These are phyloP conservation scores for Micrasema longulum DNA, from an alignment of 1,140 invertebrate species.

Conservation along the genomic window DNA sequence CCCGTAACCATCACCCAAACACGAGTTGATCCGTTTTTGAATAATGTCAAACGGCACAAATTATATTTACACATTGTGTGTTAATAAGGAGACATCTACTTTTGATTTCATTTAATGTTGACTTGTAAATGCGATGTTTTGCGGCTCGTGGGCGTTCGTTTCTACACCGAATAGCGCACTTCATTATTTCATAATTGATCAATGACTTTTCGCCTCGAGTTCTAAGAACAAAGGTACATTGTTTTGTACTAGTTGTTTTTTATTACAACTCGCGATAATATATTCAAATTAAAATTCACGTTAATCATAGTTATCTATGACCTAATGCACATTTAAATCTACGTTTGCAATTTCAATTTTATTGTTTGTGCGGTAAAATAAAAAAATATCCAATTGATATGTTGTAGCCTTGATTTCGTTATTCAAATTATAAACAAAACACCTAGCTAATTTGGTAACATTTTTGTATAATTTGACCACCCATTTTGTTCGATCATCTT, in stretches of 20 bases:
- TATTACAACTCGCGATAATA: too few species aligned
- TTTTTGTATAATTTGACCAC: too few species aligned
- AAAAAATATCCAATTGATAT: not conserved
- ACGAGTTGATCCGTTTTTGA: slow-evolving; percentile 7
- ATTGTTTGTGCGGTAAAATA: not conserved
- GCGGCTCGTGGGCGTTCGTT: not conserved
- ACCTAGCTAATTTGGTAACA: too few species aligned
- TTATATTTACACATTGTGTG: slow-evolving; percentile 39
- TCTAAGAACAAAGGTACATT: not conserved
- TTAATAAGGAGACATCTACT: slow-evolving; percentile 37
- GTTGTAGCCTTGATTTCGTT: too few species aligned
- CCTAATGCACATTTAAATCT: too few species aligned
- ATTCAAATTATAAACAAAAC: too few species aligned
- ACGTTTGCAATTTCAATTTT: too few species aligned
- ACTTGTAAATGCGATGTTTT: slow-evolving; percentile 4
- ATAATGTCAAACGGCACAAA: slow-evolving; percentile 33
- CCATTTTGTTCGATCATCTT: too few species aligned
- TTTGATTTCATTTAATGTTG: slow-evolving; percentile 39
- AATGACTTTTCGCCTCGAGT: slow-evolving; percentile 7
- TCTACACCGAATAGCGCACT: slow-evolving; percentile 1
- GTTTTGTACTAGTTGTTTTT: too few species aligned
- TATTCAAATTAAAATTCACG: too few species aligned
- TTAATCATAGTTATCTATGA: too few species aligned
- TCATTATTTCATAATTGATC: slow-evolving; percentile 23
- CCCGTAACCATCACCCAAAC: slow-evolving; percentile 1